These are phyloP conservation scores for Hylaea fasciaria DNA, from an alignment of 2,888 invertebrate species.

Conservation along the genomic window DNA sequence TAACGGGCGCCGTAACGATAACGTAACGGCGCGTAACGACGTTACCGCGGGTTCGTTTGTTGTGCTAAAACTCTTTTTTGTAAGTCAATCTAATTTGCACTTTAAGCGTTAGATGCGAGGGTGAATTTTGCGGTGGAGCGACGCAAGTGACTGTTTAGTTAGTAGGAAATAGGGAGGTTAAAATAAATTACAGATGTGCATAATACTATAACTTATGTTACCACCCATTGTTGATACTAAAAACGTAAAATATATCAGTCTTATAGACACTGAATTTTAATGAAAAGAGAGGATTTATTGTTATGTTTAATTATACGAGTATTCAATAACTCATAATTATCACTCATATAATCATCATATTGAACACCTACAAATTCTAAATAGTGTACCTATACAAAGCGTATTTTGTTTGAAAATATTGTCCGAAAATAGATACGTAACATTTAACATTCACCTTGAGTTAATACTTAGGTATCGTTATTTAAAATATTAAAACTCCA, in stretches of 20 bases:
- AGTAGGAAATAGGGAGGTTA: conserved; percentile 9
- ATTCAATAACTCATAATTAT: no score
- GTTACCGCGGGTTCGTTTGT: conserved; percentile 55
- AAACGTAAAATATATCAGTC: no score
- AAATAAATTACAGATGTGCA: conserved; percentile 5
- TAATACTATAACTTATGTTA: not conserved
- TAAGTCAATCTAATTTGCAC: conserved; percentile 36
- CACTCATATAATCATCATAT: no score
- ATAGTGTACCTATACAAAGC: no score
- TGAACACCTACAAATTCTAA: no score
- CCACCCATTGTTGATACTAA: no score
- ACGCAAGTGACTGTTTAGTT: conserved; percentile 11
- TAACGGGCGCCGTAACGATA: conserved; percentile 51
- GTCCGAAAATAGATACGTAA: not conserved
- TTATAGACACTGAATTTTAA: no score
- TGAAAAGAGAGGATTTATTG: no score
- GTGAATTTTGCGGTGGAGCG: conserved; percentile 29
- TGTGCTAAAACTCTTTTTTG: conserved; percentile 47
- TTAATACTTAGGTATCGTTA: conserved; percentile 11
- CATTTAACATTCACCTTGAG: not conserved
- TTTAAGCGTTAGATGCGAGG: conserved; percentile 30
- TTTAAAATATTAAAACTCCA: conserved; percentile 30
- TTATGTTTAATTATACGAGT: no score
- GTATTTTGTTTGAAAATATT: no score
- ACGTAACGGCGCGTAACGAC: conserved; percentile 57